Evolutionary conservation across 2,888 invertebrate genomes (phyloP), one percentile per base, ranked within the genome.

Genomic region (Limenitis camilla): DNA sequence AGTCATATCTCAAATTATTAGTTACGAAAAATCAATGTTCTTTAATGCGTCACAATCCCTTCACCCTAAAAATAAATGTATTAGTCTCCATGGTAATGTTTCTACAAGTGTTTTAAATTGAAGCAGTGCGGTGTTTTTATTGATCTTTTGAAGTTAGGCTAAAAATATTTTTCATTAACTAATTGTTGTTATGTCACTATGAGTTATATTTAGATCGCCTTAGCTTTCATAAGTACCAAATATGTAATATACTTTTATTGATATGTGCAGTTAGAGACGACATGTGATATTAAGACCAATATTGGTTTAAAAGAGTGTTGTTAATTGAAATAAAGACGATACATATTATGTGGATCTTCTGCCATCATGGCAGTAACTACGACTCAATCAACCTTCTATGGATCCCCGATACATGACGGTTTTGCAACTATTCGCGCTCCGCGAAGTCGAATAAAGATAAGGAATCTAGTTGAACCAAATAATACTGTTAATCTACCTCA

Each of bases 381-480:
- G 51, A 82, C 87, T 35, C 55, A 55, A 31, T 71, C 78, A 49
- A 79, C 79, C 45, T 86, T 78, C 68, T 82, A 85, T 67, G 84
- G 84, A 49, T 81, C 90, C 49, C 91, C 92, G 53, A 91, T 95
- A 47, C 92, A 94, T 78, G 95, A 96, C 78, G 95, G 95, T 51
- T 96, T 94, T 80, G 95, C 95, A 47, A 96, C 95, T n/a, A 94
- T 96, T 64, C 88, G 94, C 54, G 89, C 92, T 9, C 91, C 87
- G 33, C 80, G 88, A 64, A 88, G 87, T 65, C 73, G 85, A 61
- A 84, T 86, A 60, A 88, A 88, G 64, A 84, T 87, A 65, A 82
- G 85, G 63, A 84, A 78, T 67, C 66, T 85, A 68, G 79, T 84
- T 57, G 84, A 85, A 70, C 82, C 84, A 73, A 85, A 71, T 66